Evolutionary conservation across 2,888 invertebrate species (phyloP).

Genomic region (Nomada lathburiana): DNA sequence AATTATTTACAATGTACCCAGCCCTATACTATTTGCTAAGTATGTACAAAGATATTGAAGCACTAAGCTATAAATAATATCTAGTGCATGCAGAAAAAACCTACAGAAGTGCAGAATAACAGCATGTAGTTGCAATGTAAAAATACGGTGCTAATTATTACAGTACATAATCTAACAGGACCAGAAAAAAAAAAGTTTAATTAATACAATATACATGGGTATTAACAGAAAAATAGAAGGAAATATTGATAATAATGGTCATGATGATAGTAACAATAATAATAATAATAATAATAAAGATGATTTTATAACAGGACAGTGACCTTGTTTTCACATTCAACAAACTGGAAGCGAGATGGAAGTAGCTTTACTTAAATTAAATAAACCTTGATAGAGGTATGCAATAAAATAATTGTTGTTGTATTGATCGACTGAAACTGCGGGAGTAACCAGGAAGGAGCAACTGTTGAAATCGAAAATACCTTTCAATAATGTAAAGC

Average conservation of each 20-base stretch:
- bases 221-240: constrained; percentile 50
- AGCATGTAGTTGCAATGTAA: constrained; percentile 49
- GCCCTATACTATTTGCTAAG: background rate
- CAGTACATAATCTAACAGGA: constrained; percentile 41
- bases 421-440: constrained; percentile 52
- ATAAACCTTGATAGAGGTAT: constrained; percentile 71
- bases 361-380: constrained; percentile 74
- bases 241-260: constrained; percentile 48
- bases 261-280: constrained; percentile 56
- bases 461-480: constrained; percentile 72
- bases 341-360: constrained; percentile 82
- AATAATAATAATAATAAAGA: constrained; percentile 55
- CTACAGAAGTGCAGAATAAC: constrained; percentile 61
- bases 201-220: constrained; percentile 61
- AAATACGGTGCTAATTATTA: constrained; percentile 40
- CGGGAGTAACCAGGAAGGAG: constrained; percentile 65
- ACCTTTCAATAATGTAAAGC: constrained; percentile 74
- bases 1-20: background rate
- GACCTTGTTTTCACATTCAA: constrained; percentile 81
- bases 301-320: constrained; percentile 68
- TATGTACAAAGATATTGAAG: constrained; percentile 39
- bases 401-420: constrained; percentile 67
- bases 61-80: constrained; percentile 62
- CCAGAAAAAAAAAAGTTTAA: constrained; percentile 49
- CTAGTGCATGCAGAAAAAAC: constrained; percentile 67